Conservation (phyloP, 2,797 vertebrate species). For the Aplochiton taeniatus region DNA sequence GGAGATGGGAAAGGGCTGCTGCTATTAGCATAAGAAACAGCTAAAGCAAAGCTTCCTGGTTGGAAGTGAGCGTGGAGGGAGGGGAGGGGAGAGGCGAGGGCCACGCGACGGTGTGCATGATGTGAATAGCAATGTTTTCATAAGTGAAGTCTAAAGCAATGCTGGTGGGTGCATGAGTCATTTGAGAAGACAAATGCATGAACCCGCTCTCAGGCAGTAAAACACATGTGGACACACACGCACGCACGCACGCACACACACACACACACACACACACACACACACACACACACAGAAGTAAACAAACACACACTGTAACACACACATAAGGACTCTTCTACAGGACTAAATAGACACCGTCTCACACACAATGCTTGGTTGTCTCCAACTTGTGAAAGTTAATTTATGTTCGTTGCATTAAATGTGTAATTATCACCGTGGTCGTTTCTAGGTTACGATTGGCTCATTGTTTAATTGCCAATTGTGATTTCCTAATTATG, state of each 20-base stretch:
- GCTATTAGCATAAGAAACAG: slow-evolving; percentile 70
- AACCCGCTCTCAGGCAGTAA: not conserved
- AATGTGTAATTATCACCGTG: slow-evolving; percentile 55
- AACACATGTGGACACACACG: not conserved
- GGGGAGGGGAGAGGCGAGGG: slow-evolving; percentile 26
- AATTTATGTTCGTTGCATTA: slow-evolving; percentile 53
- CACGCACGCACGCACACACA: slow-evolving; percentile 18
- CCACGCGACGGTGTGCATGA: slow-evolving; percentile 33
- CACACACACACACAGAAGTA: not conserved
- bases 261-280: slow-evolving; percentile 4
- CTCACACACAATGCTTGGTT: slow-evolving; percentile 37
- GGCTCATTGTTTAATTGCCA: slow-evolving; percentile 58
- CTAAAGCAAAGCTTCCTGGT: slow-evolving; percentile 57
- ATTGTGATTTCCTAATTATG: slow-evolving; percentile 60
- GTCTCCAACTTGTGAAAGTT: slow-evolving; percentile 37
- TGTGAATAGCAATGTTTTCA: slow-evolving; percentile 77
- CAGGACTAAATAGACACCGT: slow-evolving; percentile 1
- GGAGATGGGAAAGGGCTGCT: slow-evolving; percentile 22
- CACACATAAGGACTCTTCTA: slow-evolving; percentile 6
- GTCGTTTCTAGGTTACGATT: slow-evolving; percentile 49
- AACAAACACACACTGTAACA: slow-evolving; percentile 16
- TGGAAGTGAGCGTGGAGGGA: slow-evolving; percentile 58
- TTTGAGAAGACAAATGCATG: slow-evolving; percentile 38
- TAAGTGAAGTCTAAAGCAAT: slow-evolving; percentile 60
- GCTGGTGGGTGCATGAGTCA: slow-evolving; percentile 38